Base-by-base conservation (phyloP, 2,888 invertebrate species). In the Lottia scabra region DNA sequence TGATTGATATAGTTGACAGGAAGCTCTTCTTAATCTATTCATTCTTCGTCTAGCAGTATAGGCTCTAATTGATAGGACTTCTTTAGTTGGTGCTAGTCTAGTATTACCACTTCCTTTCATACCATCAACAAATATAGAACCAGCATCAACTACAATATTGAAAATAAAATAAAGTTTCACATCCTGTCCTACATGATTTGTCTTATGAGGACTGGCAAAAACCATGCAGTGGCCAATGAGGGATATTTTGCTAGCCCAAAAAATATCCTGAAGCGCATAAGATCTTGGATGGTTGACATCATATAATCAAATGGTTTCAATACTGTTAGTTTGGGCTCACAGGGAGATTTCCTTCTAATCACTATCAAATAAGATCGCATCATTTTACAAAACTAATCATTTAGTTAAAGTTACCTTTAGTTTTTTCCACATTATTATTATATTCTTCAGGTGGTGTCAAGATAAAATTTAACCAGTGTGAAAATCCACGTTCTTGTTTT, bases 1-100 rank as follows among this genome's bases (percentile, higher is more conserved):
- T 65, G 92, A 93, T 77, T 92, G 91, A 77, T 93, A 92, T 77
- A 95, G 90, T 27, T 90, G 89, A 77, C 92, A 92, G 0, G 95
- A 86, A 16, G 82, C 73, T 16, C 88, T 81, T 3, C 90, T 82
- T 65, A 90, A 84, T 0, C 84, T 77, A 78, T 90, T 90, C 70
- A 90, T 75, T n/a, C 86, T 79, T 6, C 87, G 78, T 4, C 84
- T 74, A 12, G 88, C 89, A 0, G 89, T 81, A 80, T 90, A 90
- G 1, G 87, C 84, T 5, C 88, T 79, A 74, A 90, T 83, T 3
- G 90, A 90, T 67, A 90, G 80, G 0, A 85, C 83, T 75, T 90
- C 90, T 77, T 88, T 88, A 10, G 88, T 86, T 12, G 90, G 90
- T 6, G 89, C 89, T 23, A 85, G 77, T 26, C 77, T 73, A 26